Conservation (phyloP, 2,113 vertebrate genomes). For the Gnathonemus echidnorhynchus region DNA sequence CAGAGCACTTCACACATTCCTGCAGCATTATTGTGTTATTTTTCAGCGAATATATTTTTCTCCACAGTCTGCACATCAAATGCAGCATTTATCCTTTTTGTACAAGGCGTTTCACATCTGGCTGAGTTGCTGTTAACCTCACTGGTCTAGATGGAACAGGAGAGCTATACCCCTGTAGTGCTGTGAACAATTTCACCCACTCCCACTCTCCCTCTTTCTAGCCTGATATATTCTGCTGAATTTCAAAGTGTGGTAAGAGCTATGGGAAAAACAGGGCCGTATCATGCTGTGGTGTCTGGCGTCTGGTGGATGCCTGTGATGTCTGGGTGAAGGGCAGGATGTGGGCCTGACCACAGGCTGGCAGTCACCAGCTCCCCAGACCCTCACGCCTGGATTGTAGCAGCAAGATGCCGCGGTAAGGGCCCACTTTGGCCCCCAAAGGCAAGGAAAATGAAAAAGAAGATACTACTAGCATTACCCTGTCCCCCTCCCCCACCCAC, state of each 20-base stretch:
- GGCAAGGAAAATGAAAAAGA: neutral
- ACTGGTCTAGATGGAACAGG: neutral
- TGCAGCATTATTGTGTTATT: neutral
- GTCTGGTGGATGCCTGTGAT: slow-evolving; percentile 24
- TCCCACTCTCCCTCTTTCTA: neutral
- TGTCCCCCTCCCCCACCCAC: neutral
- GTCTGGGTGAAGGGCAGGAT: slow-evolving; percentile 22
- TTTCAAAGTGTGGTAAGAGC: slow-evolving; percentile 27
- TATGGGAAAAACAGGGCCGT: slow-evolving; percentile 16
- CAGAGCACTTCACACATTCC: neutral
- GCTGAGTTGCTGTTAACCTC: neutral
- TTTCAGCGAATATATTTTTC: neutral
- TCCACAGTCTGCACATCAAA: neutral
- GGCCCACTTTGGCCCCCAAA: neutral
- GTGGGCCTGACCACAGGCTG: neutral
- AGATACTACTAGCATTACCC: neutral
- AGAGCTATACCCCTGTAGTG: neutral
- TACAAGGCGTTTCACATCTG: neutral
- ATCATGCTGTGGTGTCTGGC: slow-evolving; percentile 31
- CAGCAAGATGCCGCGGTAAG: slow-evolving; percentile 18
- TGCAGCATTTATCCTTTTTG: neutral
- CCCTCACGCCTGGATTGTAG: slow-evolving; percentile 13
- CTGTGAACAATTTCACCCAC: neutral
- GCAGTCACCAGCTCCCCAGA: neutral
- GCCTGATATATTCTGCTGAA: slow-evolving; percentile 21